phyloP scores from a whole-genome alignment of 2,113 vertebrate species.

The Pelmatolapia mariae region DNA sequence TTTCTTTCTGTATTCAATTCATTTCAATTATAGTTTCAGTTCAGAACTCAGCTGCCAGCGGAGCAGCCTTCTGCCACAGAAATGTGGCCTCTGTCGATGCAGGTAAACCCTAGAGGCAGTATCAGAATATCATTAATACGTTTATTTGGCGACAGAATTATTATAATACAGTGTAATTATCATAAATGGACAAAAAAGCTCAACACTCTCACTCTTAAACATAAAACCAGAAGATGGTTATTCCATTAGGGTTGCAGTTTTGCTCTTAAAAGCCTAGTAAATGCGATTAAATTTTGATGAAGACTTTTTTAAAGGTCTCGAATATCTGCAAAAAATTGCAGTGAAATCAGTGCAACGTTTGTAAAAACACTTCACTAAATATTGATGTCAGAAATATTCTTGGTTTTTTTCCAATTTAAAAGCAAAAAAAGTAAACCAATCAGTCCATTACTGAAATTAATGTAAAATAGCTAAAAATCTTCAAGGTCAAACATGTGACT shows the following conservation, averaged over 20 bases:
- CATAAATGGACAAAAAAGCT: background rate
- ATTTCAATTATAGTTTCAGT: slow-evolving; percentile 1
- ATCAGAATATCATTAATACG: background rate
- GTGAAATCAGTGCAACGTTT: background rate
- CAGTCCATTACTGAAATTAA: rapidly evolving
- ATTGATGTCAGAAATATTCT: background rate
- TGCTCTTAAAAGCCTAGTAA: background rate
- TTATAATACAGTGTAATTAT: background rate
- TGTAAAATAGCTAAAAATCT: background rate
- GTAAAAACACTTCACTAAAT: background rate
- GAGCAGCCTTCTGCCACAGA: background rate
- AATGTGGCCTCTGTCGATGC: background rate
- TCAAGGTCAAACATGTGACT: background rate
- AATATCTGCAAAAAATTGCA: background rate
- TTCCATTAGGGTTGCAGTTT: background rate
- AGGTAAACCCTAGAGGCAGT: background rate
- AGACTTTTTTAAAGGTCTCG: background rate
- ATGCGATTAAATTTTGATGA: background rate
- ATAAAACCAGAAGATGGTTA: background rate
- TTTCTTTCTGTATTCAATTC: slow-evolving; percentile 14
- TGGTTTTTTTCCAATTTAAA: background rate
- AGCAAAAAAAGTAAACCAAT: background rate
- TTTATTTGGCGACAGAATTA: background rate
- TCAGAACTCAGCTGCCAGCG: background rate
- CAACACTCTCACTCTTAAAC: background rate